These are phyloP conservation scores for Leptobrachium leishanense DNA, from an alignment of 2,113 vertebrate species.

Conservation along the genomic window DNA sequence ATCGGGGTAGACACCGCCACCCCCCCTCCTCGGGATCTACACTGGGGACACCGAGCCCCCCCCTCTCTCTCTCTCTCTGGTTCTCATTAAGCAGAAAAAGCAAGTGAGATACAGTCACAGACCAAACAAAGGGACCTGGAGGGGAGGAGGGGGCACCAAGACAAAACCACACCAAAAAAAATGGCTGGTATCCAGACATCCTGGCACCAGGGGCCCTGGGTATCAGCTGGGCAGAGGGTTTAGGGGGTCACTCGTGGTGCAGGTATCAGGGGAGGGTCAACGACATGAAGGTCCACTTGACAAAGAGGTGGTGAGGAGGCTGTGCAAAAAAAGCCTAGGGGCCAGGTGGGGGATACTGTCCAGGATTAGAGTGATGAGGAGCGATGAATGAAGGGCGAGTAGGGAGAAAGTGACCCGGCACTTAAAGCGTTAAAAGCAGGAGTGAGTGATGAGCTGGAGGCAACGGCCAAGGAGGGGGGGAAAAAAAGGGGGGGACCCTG, in stretches of 20 bases:
- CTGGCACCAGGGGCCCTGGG: neutral
- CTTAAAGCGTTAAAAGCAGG: no score
- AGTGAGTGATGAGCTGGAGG: no score
- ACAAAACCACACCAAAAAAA: conserved; percentile 2
- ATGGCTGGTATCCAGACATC: conserved; percentile 24
- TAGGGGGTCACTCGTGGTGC: neutral
- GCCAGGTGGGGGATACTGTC: neutral
- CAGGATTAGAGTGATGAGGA: neutral
- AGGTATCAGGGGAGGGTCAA: neutral
- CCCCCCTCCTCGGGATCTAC: neutral
- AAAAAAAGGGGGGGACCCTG: neutral
- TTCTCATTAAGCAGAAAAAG: conserved; percentile 7
- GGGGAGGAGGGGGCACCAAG: neutral
- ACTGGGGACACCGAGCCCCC: neutral
- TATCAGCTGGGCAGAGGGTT: neutral
- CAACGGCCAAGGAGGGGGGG: neutral
- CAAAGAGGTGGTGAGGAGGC: neutral
- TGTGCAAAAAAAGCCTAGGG: neutral
- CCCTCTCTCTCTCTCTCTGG: neutral
- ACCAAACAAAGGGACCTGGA: neutral
- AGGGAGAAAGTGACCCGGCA: no score
- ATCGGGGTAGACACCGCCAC: conserved; percentile 18
- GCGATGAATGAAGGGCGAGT: no score
- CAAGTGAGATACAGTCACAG: neutral
- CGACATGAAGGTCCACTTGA: no score